Conservation (phyloP, 2,113 vertebrate species). For the Gobiocypris rarus region DNA sequence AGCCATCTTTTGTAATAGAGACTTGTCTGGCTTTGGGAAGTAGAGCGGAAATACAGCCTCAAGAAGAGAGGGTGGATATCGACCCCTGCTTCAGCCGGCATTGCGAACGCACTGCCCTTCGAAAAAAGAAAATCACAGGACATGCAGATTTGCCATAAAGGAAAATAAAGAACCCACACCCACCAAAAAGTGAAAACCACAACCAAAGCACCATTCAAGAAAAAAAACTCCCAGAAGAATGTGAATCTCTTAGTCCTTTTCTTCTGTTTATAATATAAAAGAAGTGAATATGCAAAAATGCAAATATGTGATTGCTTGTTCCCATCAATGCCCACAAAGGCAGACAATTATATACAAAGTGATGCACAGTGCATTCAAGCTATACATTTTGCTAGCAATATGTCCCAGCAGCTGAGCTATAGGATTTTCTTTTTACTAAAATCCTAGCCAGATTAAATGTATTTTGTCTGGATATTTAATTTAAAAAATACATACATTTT, state of each 20-base stretch:
- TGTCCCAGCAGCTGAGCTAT: neutral
- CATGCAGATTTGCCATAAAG: constrained; percentile 35
- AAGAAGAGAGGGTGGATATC: constrained; percentile 7
- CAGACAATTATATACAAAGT: neutral
- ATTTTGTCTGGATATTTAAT: too few relatives aligned
- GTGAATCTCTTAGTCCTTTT: neutral
- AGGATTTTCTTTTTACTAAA: neutral
- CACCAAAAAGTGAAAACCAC: neutral
- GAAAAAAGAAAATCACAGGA: constrained; percentile 36
- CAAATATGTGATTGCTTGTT: neutral
- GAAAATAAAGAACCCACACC: constrained; percentile 18
- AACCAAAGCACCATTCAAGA: neutral
- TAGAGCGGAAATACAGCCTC: neutral
- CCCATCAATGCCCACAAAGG: neutral
- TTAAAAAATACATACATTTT: too few relatives aligned
- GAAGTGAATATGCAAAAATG: neutral
- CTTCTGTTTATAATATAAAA: neutral
- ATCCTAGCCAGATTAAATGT: neutral
- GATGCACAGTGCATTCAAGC: neutral
- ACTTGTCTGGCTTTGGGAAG: neutral
- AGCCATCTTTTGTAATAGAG: neutral
- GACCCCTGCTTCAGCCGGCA: constrained; percentile 37
- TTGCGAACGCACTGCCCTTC: constrained; percentile 53
- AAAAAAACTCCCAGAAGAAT: neutral
- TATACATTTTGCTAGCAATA: neutral